Evolutionary conservation across 1,140 invertebrate genomes (phyloP), one percentile per base, ranked within the genome.

Genomic region (Danaus melanippus): DNA sequence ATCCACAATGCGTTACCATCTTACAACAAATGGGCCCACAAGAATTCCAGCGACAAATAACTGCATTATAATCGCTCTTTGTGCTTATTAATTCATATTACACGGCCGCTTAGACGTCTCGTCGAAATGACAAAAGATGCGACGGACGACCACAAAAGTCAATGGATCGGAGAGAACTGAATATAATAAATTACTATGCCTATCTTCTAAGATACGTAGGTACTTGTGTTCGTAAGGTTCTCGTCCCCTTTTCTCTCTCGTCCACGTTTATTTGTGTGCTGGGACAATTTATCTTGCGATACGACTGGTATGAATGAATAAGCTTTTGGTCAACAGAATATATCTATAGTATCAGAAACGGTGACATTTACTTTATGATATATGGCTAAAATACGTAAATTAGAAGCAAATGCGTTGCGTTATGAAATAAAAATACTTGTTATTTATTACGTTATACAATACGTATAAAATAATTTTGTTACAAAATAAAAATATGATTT

Each of bases 1-100:
- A 56, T 51, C 50, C 45, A 71, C 74, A 76, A 78, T 43, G 40
- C 57, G 51, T 59, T 42, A 49, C 52, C 56, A 45, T 66, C 64
- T 70, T 49, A 76, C 64, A 74, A 74, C 69, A 73, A 74, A 49
- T 76, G 71, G 70, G 74, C 70, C 53, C 60, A 58, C 48, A 66
- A 72, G 71, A 79, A 73, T 74, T 67, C 61, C 58, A 51, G 72
- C 74, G 76, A 81, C 79, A 84, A 78, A 84, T 80, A 79, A 79
- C 76, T 68, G 74, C 69, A 73, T 76, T 74, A 79, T 77, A 78
- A 81, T 77, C 71, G 66, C 74, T 70, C 74, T 81, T 84, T 84
- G 79, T 81, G 74, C 69, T 86, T 86, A 86, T 86, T 85, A 85
- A 85, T 86, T 85, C 84, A 84, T 85, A 85, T 86, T 86, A 86